phyloP scores from a whole-genome alignment of 2,797 vertebrate genomes.

The Gadopsis marmoratus region DNA sequence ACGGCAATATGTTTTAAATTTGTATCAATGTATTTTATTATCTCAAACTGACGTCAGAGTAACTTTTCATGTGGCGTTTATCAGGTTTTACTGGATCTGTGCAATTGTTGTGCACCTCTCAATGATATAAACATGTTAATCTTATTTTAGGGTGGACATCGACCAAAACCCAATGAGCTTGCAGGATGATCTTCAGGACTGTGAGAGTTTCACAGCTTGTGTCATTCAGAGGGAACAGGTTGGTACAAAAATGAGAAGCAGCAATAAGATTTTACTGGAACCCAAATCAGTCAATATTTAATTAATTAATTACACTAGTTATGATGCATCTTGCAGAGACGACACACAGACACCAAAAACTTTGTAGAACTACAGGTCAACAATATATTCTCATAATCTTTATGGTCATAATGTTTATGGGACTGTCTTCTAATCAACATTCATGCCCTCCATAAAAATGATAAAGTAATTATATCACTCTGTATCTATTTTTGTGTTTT shows the following conservation, averaged over 20 bases:
- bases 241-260: neutral
- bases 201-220: conserved; percentile 23
- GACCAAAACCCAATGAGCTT: conserved; percentile 17
- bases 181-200: neutral
- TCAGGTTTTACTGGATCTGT: neutral
- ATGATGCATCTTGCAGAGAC: neutral
- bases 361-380: neutral
- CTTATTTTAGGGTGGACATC: neutral
- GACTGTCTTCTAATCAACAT: too few species aligned
- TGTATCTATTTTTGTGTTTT: too few species aligned
- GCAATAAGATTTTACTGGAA: neutral
- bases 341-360: too few species aligned
- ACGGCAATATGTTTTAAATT: too few species aligned
- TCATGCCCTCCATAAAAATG: too few species aligned
- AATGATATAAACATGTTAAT: neutral
- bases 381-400: neutral
- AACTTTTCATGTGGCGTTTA: neutral
- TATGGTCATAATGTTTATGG: too few species aligned
- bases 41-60: neutral
- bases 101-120: neutral
- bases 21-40: too few species aligned
- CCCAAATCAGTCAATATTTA: neutral
- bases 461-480: too few species aligned
- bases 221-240: conserved; percentile 25
- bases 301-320: neutral